phyloP scores from a whole-genome alignment of 2,888 invertebrate genomes.

The Eristalis pertinax region DNA sequence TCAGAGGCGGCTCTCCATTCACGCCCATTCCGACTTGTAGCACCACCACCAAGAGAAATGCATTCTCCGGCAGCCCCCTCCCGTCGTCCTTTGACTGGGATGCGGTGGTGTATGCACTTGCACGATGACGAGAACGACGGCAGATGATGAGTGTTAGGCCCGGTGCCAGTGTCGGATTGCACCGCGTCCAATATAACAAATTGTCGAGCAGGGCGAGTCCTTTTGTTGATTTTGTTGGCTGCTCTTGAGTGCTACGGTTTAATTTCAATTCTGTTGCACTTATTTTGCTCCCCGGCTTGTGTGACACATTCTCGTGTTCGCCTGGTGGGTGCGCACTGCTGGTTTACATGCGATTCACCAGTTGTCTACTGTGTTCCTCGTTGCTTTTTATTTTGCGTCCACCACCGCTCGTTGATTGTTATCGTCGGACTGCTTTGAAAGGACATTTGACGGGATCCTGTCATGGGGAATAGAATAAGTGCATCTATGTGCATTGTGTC shows the following conservation, averaged over 20 bases:
- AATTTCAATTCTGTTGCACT: constrained; percentile 56
- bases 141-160: constrained; percentile 52
- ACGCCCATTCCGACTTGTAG: constrained; percentile 42
- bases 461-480: constrained; percentile 40
- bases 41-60: not conserved
- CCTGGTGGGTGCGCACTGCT: constrained; percentile 21
- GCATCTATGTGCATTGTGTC: constrained; percentile 17
- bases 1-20: not conserved
- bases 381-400: constrained; percentile 21
- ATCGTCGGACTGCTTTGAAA: constrained; percentile 60
- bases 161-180: constrained; percentile 41
- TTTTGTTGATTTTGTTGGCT: constrained; percentile 53
- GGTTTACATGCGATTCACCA: constrained; percentile 33
- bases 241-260: constrained; percentile 46
- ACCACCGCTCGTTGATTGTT: constrained; percentile 57
- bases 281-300: constrained; percentile 41
- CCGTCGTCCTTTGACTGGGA: not conserved
- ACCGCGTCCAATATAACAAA: constrained; percentile 59
- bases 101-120: constrained; percentile 56
- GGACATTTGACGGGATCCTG: constrained; percentile 48
- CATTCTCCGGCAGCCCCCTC: not conserved
- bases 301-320: constrained; percentile 23
- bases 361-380: constrained; percentile 4
- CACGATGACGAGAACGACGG: constrained; percentile 28
- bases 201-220: constrained; percentile 56